Evolutionary conservation across 2,888 invertebrate species (phyloP), one percentile per base, ranked within the genome.

Genomic region (Nasonovia ribisnigri): DNA sequence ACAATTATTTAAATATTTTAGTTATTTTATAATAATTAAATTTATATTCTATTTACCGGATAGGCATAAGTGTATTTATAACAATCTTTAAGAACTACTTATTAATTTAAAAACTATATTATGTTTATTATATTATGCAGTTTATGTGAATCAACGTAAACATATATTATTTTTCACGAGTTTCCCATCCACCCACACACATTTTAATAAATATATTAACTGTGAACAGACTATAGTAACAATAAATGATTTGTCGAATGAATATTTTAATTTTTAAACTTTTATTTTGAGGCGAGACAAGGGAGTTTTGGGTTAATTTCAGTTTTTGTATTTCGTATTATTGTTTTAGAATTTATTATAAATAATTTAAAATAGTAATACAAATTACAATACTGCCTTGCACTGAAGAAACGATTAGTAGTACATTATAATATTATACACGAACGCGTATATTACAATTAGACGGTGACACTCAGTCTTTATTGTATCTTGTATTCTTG

Each of bases 91-190:
- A 77, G 77, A 42, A 36, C 36, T 26, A 57, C 26, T 26, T 77
- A 77, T 77, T 77, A 77, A 67, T 77, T 57, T 77, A 36, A 36
- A 77, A 54, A 54, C 5, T 54, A 54, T 20, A 77, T 36, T 13
- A 77, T 77, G 67, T 36, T 67, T 67, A 36, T 77, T 42, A 51
- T 51, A 51, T 20, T 36, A 36, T 6, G 77, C 1, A 42, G 42
- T 92, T 92, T 92, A 92, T 29, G 16, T 20, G 20, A 67, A 67
- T 42, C 48, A 48, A 36, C 36, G 48, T 60, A 60, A 60, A 92
- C 86, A 87, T 60, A 24, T 84, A 48, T 57, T n/a, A 46, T 46
- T 57, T 42, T 48, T 51, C 29, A 51, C n/a, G 29, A 60, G 16
- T 88, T 88, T 48, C 36, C 46, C 46, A 48, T 42, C 86, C n/a